Conservation (phyloP, 2,888 invertebrate species). For the Sisyra nigra region DNA sequence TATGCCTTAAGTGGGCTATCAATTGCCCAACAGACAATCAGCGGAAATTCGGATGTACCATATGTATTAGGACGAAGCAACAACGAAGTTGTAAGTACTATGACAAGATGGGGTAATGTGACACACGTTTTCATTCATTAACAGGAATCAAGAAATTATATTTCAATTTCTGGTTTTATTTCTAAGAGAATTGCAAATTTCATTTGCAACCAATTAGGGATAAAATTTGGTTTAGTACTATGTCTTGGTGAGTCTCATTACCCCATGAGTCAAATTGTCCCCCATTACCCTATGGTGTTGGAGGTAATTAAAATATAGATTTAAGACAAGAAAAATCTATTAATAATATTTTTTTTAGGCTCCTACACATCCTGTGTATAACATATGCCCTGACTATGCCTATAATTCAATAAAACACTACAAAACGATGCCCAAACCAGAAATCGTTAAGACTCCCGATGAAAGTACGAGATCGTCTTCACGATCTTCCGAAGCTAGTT, state of each 20-base stretch:
- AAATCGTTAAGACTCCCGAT: background rate
- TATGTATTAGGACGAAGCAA: conserved; percentile 44
- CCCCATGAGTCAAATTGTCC: too few species aligned
- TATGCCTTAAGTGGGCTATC: conserved; percentile 91
- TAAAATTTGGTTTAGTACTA: conserved; percentile 5
- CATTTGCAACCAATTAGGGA: background rate
- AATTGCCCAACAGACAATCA: conserved; percentile 61
- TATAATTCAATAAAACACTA: conserved; percentile 32
- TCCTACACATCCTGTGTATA: conserved; percentile 68
- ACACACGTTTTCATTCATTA: too few species aligned
- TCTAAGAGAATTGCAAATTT: background rate
- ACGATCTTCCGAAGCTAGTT: background rate
- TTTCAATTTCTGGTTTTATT: too few species aligned
- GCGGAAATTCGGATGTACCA: conserved; percentile 27
- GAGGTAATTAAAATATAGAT: too few species aligned
- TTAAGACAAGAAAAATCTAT: too few species aligned
- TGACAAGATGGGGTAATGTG: too few species aligned
- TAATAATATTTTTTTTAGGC: too few species aligned
- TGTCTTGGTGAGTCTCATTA: too few species aligned
- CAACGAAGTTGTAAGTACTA: conserved; percentile 50
- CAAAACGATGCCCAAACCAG: conserved; percentile 16
- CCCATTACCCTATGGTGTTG: too few species aligned
- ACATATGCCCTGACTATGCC: conserved; percentile 54
- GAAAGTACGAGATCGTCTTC: background rate
- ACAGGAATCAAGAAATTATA: too few species aligned